phyloP scores from a whole-genome alignment of 2,797 vertebrate species.

The Ptychadena robeensis region DNA sequence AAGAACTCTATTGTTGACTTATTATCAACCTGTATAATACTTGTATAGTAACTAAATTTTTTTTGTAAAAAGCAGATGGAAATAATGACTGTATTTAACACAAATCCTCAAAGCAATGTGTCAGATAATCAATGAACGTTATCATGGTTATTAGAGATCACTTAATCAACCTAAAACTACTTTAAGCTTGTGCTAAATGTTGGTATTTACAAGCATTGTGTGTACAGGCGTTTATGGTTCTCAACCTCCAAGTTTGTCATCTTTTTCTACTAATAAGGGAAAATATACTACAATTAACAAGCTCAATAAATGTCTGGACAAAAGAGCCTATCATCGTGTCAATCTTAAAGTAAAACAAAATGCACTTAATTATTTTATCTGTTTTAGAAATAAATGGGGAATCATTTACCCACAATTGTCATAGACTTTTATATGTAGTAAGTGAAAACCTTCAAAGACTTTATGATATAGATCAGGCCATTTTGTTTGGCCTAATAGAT shows the following conservation, averaged over 20 bases:
- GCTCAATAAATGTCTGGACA: background rate
- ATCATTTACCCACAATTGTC: constrained; percentile 53
- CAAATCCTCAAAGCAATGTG: too few species aligned
- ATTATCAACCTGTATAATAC: too few species aligned
- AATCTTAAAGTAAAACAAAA: background rate
- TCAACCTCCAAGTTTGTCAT: background rate
- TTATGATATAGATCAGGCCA: constrained; percentile 37
- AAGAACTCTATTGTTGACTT: too few species aligned
- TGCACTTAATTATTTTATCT: constrained; percentile 4
- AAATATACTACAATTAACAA: background rate
- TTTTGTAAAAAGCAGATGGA: too few species aligned
- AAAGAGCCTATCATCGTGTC: background rate
- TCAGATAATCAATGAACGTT: too few species aligned
- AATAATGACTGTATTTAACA: too few species aligned
- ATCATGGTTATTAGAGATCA: too few species aligned
- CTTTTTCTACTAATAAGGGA: background rate
- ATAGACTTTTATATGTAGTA: constrained; percentile 21
- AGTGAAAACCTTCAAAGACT: constrained; percentile 20
- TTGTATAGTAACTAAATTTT: too few species aligned
- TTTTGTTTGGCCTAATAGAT: background rate
- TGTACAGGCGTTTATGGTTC: background rate
- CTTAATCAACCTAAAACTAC: too few species aligned
- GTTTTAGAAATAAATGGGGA: constrained; percentile 14
- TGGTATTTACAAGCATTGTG: background rate
- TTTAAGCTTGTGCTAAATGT: too few species aligned